phyloP scores from a whole-genome alignment of 2,888 invertebrate species.

The Dolichopus griseipennis region DNA sequence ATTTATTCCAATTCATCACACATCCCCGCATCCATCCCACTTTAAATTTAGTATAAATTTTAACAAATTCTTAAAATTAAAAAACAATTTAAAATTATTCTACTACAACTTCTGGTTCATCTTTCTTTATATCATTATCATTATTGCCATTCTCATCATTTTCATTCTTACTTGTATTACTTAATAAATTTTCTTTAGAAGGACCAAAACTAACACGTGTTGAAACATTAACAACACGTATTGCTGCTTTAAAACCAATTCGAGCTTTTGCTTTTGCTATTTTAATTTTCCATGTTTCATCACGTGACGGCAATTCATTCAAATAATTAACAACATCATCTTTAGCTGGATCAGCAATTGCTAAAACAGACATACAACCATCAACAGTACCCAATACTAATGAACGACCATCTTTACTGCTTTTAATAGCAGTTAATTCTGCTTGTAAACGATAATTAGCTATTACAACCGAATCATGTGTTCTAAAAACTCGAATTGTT shows the following conservation, averaged over 20 bases:
- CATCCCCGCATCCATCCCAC: too few relatives aligned
- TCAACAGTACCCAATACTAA: constrained; percentile 86
- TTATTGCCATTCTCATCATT: background rate
- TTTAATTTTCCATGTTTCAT: constrained; percentile 60
- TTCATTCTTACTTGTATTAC: background rate
- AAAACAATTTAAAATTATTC: background rate
- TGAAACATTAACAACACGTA: constrained; percentile 45
- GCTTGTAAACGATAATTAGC: constrained; percentile 89
- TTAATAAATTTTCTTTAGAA: background rate
- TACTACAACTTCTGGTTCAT: background rate
- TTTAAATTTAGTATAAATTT: too few relatives aligned
- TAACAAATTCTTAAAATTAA: too few relatives aligned
- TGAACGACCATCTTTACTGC: constrained; percentile 62
- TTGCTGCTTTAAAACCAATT: constrained; percentile 57
- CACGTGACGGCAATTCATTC: constrained; percentile 59
- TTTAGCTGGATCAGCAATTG: constrained; percentile 64
- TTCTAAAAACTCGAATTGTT: constrained; percentile 87
- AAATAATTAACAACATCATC: constrained; percentile 53
- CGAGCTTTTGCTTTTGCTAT: constrained; percentile 56
- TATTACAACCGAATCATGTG: constrained; percentile 79
- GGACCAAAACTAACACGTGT: background rate
- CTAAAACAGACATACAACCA: constrained; percentile 85
- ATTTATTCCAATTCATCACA: too few relatives aligned
- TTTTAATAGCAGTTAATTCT: constrained; percentile 78
- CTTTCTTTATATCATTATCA: background rate